These are phyloP conservation scores for Ctenosaura bakeri DNA, from an alignment of 2,797 vertebrate species.

Conservation along the genomic window DNA sequence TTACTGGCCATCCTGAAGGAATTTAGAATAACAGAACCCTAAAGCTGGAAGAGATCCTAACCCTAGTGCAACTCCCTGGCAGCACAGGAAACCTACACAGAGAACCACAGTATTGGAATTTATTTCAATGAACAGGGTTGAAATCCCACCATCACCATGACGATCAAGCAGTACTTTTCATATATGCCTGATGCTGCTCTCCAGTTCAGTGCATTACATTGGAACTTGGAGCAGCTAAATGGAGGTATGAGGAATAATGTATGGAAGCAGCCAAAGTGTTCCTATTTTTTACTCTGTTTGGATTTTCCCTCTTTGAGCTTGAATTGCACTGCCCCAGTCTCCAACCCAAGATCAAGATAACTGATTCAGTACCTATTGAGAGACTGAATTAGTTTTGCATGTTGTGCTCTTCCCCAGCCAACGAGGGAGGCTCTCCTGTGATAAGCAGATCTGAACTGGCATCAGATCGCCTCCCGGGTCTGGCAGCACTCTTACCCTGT, in stretches of 20 bases:
- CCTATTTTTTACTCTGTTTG: neutral
- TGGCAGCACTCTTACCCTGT: too few species aligned
- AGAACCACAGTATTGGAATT: too few species aligned
- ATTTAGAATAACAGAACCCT: neutral
- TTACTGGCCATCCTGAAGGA: neutral
- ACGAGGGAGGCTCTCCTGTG: neutral
- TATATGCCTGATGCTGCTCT: neutral
- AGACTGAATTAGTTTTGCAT: neutral
- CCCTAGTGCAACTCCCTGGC: too few species aligned
- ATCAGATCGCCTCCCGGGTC: too few species aligned
- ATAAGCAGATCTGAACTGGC: too few species aligned
- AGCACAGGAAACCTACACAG: too few species aligned
- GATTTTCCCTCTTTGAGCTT: neutral
- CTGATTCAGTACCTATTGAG: neutral
- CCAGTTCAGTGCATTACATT: neutral
- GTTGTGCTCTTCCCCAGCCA: neutral
- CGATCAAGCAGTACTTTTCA: neutral
- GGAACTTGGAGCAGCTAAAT: neutral
- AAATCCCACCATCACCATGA: neutral
- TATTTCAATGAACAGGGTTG: neutral
- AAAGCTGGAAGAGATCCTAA: too few species aligned
- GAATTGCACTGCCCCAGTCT: neutral
- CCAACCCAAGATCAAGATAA: neutral
- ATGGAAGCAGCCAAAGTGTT: neutral
- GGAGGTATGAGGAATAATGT: neutral